Conservation (phyloP, 2,113 vertebrate species). For the Lathamus discolor region DNA sequence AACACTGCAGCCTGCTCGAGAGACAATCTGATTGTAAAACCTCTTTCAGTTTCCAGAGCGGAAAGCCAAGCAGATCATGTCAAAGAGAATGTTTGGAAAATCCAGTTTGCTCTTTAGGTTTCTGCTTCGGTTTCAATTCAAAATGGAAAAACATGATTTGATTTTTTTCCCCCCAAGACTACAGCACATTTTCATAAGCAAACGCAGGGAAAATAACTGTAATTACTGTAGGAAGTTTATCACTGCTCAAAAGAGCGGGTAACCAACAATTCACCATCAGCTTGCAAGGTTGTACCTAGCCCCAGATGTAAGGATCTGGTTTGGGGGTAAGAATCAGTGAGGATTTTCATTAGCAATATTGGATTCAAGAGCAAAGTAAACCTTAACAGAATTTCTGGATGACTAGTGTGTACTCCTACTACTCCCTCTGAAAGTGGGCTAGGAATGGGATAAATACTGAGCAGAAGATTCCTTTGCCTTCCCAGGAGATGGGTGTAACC, state of each 20-base stretch:
- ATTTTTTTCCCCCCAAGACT: not conserved
- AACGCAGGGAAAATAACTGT: not conserved
- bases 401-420: not conserved
- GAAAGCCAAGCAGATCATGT: not conserved
- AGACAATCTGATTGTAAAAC: not conserved
- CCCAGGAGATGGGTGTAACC: not conserved
- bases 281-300: not conserved
- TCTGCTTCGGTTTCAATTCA: not conserved
- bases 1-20: not conserved
- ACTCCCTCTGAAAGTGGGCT: not conserved
- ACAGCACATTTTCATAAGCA: not conserved
- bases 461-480: not conserved
- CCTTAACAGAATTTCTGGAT: not conserved
- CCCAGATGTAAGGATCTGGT: not conserved
- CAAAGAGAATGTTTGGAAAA: not conserved
- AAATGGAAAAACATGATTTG: not conserved
- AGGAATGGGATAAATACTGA: not conserved
- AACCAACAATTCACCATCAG: not conserved
- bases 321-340: not conserved
- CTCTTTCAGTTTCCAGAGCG: not conserved
- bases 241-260: not conserved
- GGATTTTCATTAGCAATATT: not conserved
- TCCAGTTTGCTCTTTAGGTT: not conserved
- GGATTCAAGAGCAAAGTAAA: not conserved
- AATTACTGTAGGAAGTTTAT: not conserved